Evolutionary conservation across 2,888 invertebrate genomes (phyloP).

Genomic region (Drosophila sordidula): DNA sequence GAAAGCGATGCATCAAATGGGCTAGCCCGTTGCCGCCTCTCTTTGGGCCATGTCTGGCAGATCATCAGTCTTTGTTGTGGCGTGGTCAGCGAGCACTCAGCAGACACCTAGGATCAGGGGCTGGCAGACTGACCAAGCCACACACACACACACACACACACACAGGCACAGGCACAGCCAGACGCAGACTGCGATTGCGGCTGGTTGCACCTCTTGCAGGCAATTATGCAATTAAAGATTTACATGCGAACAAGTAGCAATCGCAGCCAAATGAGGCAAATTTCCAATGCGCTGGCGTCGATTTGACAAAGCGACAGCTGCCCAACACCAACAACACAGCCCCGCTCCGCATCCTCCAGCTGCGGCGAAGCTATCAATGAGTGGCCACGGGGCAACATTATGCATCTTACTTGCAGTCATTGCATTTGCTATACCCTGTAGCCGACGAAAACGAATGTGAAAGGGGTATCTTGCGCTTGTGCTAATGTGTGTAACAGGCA

Average conservation of each 20-base stretch:
- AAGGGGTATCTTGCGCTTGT: neutral
- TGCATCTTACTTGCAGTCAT: conserved; percentile 13
- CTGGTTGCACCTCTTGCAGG: conserved; percentile 64
- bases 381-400: conserved; percentile 9
- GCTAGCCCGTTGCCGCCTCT: conserved; percentile 30
- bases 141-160: neutral
- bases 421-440: conserved; percentile 6
- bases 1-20: conserved; percentile 40
- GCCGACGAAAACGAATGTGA: neutral
- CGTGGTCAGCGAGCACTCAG: conserved; percentile 52
- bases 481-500: no score
- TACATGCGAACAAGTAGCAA: conserved; percentile 66
- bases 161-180: conserved; percentile 4
- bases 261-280: conserved; percentile 70
- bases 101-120: conserved; percentile 39
- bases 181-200: conserved; percentile 1
- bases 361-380: conserved; percentile 7
- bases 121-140: conserved; percentile 22
- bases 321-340: conserved; percentile 12
- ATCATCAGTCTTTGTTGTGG: conserved; percentile 69
- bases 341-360: neutral
- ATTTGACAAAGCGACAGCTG: conserved; percentile 63
- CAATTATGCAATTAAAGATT: conserved; percentile 79
- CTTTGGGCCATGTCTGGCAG: conserved; percentile 37
- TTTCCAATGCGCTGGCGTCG: conserved; percentile 60